phyloP scores from a whole-genome alignment of 2,888 invertebrate genomes.

The Scaptodrosophila latifasciaeformis region DNA sequence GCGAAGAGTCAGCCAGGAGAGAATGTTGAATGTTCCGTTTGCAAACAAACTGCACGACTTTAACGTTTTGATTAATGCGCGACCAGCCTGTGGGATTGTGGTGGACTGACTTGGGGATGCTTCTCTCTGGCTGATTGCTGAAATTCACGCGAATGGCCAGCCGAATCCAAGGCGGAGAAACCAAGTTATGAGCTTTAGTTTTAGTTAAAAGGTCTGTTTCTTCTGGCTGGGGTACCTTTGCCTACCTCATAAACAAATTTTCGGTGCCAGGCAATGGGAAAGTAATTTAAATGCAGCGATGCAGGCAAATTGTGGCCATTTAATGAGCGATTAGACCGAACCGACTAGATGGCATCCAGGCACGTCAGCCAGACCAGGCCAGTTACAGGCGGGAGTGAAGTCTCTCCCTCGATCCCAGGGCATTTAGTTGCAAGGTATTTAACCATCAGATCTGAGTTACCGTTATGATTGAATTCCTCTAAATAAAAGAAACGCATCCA shows the following conservation, averaged over 20 bases:
- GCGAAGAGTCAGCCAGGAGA: no score
- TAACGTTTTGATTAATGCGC: slow-evolving; percentile 62
- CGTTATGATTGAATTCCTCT: slow-evolving; percentile 41
- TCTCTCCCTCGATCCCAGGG: background rate
- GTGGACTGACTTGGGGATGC: no score
- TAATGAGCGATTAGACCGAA: slow-evolving; percentile 62
- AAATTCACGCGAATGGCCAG: slow-evolving; percentile 54
- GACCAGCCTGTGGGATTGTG: slow-evolving; percentile 38
- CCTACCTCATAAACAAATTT: background rate
- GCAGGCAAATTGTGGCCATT: slow-evolving; percentile 60
- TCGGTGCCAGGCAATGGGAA: slow-evolving; percentile 47
- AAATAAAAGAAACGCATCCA: background rate
- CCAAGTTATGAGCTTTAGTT: slow-evolving; percentile 63
- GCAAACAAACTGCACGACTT: slow-evolving; percentile 49
- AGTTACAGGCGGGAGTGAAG: background rate
- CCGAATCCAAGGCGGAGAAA: slow-evolving; percentile 2
- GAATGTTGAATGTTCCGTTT: background rate
- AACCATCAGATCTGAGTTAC: slow-evolving; percentile 37
- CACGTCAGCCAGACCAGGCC: slow-evolving; percentile 20
- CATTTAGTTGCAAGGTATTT: slow-evolving; percentile 29
- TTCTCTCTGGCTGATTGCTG: slow-evolving; percentile 59
- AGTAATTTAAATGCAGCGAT: slow-evolving; percentile 63
- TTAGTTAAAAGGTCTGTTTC: slow-evolving; percentile 62
- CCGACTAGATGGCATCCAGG: slow-evolving; percentile 15
- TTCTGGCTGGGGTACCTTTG: slow-evolving; percentile 36